Evolutionary conservation across 2,113 vertebrate genomes (phyloP).

Genomic region (Columba livia): DNA sequence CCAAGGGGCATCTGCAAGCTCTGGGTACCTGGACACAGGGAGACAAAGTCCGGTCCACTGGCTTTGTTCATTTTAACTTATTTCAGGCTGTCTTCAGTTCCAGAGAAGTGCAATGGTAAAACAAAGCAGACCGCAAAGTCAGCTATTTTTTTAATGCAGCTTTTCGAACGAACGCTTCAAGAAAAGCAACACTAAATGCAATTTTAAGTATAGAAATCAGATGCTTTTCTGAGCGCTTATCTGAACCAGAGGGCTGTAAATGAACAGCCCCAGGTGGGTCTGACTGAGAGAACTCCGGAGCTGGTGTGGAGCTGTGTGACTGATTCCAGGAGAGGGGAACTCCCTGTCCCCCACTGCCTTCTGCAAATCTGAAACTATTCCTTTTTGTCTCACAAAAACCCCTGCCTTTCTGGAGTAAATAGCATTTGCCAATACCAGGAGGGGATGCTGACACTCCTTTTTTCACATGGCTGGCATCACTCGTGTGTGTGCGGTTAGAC

Average conservation of each 20-base stretch:
- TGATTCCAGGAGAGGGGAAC: neutral
- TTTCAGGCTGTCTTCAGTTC: neutral
- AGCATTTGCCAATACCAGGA: neutral
- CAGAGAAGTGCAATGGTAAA: neutral
- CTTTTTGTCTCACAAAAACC: neutral
- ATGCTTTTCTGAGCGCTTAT: neutral
- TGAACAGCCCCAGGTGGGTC: neutral
- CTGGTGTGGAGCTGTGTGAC: neutral
- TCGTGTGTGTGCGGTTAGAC: neutral
- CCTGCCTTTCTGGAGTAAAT: neutral
- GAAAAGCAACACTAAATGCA: neutral
- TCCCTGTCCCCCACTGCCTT: neutral
- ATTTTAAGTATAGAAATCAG: neutral
- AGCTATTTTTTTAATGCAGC: neutral
- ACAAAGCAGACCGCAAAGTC: neutral
- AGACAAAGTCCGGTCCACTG: rapidly evolving
- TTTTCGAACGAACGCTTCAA: neutral
- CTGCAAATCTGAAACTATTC: neutral
- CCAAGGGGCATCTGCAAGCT: neutral
- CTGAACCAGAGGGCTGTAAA: neutral
- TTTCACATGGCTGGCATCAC: neutral
- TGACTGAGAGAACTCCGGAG: rapidly evolving
- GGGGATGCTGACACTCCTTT: slow-evolving; percentile 39
- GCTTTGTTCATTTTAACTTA: neutral
- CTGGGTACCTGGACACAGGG: too few relatives aligned